These are phyloP conservation scores for Colossoma macropomum DNA, from an alignment of 2,113 vertebrate species.

Conservation along the genomic window DNA sequence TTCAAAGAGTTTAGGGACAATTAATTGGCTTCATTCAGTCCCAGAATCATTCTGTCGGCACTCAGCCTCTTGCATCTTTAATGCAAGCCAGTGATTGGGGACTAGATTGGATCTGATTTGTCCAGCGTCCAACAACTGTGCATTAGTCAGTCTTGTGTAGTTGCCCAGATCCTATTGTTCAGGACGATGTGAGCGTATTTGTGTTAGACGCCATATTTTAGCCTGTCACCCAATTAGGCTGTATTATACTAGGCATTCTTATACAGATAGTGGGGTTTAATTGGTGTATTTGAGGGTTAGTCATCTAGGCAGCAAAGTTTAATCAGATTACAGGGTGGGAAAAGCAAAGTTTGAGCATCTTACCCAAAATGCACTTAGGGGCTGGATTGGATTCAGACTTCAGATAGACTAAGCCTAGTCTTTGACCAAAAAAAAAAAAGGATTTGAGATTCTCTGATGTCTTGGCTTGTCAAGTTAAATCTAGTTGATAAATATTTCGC, in stretches of 20 bases:
- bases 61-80: conserved; percentile 14
- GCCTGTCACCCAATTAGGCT: conserved; percentile 23
- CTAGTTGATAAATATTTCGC: neutral
- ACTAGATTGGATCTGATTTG: conserved; percentile 45
- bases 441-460: too few species aligned
- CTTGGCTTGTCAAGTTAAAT: neutral
- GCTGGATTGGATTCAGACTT: neutral
- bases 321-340: conserved; percentile 29
- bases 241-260: conserved; percentile 19
- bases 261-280: conserved; percentile 26
- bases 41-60: conserved; percentile 1
- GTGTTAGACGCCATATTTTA: conserved; percentile 4
- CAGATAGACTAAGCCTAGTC: neutral
- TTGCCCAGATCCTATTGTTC: conserved; percentile 37
- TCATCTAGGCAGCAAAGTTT: conserved; percentile 4
- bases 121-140: conserved; percentile 45
- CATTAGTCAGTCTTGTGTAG: conserved; percentile 38
- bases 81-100: conserved; percentile 37
- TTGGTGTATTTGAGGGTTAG: conserved; percentile 29
- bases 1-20: conserved; percentile 37
- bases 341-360: conserved; percentile 3
- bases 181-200: conserved; percentile 27
- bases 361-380: conserved; percentile 5
- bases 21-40: conserved; percentile 32
- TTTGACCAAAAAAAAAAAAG: neutral